phyloP scores from a whole-genome alignment of 1,140 invertebrate species.

The Scaptomyza pallida region DNA sequence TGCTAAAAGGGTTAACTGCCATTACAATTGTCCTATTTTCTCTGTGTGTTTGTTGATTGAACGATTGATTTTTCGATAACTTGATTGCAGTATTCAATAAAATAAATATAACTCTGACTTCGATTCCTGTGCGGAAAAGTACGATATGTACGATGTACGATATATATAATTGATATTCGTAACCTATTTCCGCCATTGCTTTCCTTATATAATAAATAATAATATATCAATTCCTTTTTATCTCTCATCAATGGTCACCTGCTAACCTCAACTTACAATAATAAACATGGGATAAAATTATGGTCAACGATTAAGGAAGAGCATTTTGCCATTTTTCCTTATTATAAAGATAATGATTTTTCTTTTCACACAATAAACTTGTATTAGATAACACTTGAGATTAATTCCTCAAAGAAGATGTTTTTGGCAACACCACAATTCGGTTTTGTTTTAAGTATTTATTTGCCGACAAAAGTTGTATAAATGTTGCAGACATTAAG shows the following conservation, averaged over 20 bases:
- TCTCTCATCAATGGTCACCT: not conserved
- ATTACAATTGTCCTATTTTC: not conserved
- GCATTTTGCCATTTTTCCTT: no score
- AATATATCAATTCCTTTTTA: not conserved
- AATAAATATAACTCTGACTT: slow-evolving; percentile 1
- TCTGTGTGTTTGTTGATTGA: not conserved
- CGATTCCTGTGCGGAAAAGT: not conserved
- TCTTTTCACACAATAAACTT: no score
- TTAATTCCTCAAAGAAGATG: no score
- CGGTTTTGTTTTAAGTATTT: not conserved
- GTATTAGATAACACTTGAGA: no score
- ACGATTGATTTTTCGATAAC: not conserved
- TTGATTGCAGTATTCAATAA: not conserved
- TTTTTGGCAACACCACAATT: not conserved
- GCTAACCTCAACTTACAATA: not conserved
- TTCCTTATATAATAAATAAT: not conserved
- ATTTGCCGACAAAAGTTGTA: slow-evolving; percentile 5
- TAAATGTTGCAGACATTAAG: slow-evolving; percentile 25
- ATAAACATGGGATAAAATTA: no score
- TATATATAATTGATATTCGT: slow-evolving; percentile 1
- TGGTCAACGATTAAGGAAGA: no score
- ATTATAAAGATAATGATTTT: no score
- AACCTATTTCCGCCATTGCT: slow-evolving; percentile 2
- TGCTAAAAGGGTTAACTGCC: not conserved
- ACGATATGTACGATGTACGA: no score